Conservation (phyloP, 2,797 vertebrate species). For the Sylvilagus floridanus region DNA sequence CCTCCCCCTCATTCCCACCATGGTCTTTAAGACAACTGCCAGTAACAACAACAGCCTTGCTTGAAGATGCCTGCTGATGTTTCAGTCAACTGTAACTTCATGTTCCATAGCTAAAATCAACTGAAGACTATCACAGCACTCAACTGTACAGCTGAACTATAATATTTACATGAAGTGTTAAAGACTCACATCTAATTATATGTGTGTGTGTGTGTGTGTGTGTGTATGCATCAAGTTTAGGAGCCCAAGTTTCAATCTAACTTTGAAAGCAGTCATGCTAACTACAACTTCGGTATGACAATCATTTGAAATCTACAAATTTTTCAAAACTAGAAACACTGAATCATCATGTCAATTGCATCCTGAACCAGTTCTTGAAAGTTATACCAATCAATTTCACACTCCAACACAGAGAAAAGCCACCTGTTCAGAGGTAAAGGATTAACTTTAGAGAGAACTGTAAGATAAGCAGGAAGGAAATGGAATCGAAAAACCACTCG, state of each 20-base stretch:
- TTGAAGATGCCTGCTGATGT: not conserved
- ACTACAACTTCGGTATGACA: not conserved
- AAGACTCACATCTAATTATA: not conserved
- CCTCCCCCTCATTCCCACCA: not conserved
- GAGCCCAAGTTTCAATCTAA: not conserved
- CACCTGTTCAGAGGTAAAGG: not conserved
- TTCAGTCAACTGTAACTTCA: not conserved
- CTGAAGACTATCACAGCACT: not conserved
- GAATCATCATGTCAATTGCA: not conserved
- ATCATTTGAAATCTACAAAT: not conserved
- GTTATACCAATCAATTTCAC: not conserved
- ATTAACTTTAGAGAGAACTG: not conserved
- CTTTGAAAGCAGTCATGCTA: not conserved
- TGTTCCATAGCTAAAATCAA: not conserved
- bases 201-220: too few species aligned
- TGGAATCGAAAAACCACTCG: not conserved
- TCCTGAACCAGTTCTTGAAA: not conserved
- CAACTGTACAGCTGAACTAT: not conserved
- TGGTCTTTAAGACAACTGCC: not conserved
- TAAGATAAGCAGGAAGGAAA: not conserved
- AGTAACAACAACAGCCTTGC: not conserved
- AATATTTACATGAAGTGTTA: not conserved
- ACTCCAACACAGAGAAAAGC: not conserved
- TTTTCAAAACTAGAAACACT: slow-evolving; percentile 34
- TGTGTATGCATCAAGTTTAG: not conserved